Percentiles rank a stretch among this genome's conserved stretches.
These are phyloP conservation scores for Sipha maydis DNA, from an alignment of 2,888 invertebrate genomes.

Conservation along the genomic window DNA sequence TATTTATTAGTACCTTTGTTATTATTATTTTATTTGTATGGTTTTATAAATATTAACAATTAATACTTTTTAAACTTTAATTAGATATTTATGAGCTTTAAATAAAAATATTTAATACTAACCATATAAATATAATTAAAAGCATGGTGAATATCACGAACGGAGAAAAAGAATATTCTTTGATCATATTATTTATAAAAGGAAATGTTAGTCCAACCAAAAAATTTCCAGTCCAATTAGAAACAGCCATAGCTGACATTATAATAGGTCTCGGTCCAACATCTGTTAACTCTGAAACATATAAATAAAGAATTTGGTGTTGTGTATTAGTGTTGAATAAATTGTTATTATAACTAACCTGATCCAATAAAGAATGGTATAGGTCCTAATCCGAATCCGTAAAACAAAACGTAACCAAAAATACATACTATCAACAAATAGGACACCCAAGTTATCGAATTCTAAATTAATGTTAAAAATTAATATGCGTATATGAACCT, in stretches of 20 bases:
- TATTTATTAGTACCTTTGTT: neutral
- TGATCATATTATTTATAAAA: neutral
- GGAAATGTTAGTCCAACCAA: conserved; percentile 73
- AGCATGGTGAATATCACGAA: conserved; percentile 24
- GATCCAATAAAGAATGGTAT: conserved; percentile 88
- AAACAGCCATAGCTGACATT: conserved; percentile 86
- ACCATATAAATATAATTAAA: conserved; percentile 51
- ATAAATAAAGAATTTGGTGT: neutral
- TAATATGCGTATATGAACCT: neutral
- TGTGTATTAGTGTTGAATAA: neutral
- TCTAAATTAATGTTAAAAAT: conserved; percentile 68
- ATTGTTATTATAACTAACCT: conserved; percentile 68
- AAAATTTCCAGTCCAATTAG: conserved; percentile 91
- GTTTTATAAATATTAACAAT: too few species aligned
- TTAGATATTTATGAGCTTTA: too few species aligned
- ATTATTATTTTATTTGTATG: too few species aligned
- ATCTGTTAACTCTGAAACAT: conserved; percentile 78
- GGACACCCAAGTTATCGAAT: conserved; percentile 75
- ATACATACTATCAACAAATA: conserved; percentile 78
- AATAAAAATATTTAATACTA: neutral
- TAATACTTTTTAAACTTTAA: too few species aligned
- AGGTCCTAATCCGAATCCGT: conserved; percentile 86
- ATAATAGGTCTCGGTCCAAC: conserved; percentile 85
- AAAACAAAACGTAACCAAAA: conserved; percentile 80
- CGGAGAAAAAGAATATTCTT: conserved; percentile 44